Percentiles rank a stretch among this genome's conserved stretches.
Conservation (phyloP, 2,888 invertebrate species). For the Dascillus cervinus region DNA sequence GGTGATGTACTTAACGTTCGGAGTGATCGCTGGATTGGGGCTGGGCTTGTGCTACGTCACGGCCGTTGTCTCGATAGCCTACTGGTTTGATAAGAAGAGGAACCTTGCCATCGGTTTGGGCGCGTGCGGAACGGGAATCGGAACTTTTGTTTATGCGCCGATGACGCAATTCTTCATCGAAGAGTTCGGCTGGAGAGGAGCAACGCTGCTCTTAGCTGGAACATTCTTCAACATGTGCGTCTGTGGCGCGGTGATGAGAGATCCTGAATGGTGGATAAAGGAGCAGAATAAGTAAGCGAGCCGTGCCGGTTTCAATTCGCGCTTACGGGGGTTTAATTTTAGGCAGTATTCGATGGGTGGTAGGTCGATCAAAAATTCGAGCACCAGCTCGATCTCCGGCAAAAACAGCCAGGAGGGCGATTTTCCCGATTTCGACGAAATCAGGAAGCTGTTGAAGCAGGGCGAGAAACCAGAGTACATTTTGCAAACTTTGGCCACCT, state of each 20-base stretch:
- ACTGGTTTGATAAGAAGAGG: conserved; percentile 85
- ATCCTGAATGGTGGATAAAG: conserved; percentile 67
- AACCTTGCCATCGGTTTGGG: conserved; percentile 81
- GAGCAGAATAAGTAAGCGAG: conserved; percentile 52
- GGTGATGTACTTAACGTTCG: conserved; percentile 78
- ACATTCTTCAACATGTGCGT: conserved; percentile 78
- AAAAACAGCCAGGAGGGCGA: conserved; percentile 41
- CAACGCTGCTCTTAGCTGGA: conserved; percentile 72
- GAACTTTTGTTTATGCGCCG: conserved; percentile 82
- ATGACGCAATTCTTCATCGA: conserved; percentile 72
- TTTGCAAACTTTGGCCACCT: conserved; percentile 54
- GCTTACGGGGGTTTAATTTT: too few relatives aligned
- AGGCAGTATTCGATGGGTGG: conserved; percentile 35
- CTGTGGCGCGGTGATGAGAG: conserved; percentile 80
- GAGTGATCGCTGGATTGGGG: conserved; percentile 76
- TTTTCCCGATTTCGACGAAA: conserved; percentile 57
- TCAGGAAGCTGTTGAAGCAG: conserved; percentile 61
- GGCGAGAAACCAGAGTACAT: conserved; percentile 62
- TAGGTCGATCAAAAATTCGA: conserved; percentile 49
- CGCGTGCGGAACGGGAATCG: conserved; percentile 83
- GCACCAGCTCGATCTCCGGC: conserved; percentile 45
- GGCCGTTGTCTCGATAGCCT: conserved; percentile 85
- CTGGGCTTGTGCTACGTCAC: conserved; percentile 81
- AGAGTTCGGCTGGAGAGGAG: conserved; percentile 79
- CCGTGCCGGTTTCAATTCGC: too few relatives aligned